Evolutionary conservation across 2,797 vertebrate genomes (phyloP), one percentile per base, ranked within the genome.

Genomic region (Epinephelus awoara): DNA sequence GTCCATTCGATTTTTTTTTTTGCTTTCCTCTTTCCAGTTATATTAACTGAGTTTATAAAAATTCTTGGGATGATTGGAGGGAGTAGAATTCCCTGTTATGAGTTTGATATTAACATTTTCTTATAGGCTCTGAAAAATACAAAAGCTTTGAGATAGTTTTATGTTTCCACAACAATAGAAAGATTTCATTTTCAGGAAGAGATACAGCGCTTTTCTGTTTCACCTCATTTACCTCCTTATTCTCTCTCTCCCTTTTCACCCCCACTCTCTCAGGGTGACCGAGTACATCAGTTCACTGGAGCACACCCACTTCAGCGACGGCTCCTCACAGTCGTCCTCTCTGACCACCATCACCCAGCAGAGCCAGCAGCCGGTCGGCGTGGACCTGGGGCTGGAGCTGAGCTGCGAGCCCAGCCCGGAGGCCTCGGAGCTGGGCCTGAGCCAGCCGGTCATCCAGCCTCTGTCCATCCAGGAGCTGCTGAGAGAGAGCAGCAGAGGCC

Each of bases 281-380:
- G 98, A 99, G 86, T 99, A 98, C 57, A 96, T 99, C 89, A 97
- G 97, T 83, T 98, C 97, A 0, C 73, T 99, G 92, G 98, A 99
- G 85, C 98, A 99, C 92, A 96, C 88, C 3, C 98, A 99, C 93
- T 99, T 99, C 96, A 96, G 97, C 0, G 97, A 98, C 0, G 92
- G 96, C 29, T 84, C 95, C 27, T 89, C 93, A 0, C 97, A 97
- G 89, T 90, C 96, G 13, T 89, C 97, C 2, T 85, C 96, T 19
- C 79, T 97, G 2, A 85, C 98, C 64, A 93, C 97, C 83, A 96
- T 98, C 92, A 96, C 96, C 12, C 97, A 97, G 93, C 89, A 84
- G 72, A 81, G 95, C 40, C 97, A 96, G 85, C 96, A 96, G 85
- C 27, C 88, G 0, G 50, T 84, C 3, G 89, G 84, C 1, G 49